These are phyloP conservation scores for Strigamia maritima DNA, from an alignment of 2,888 invertebrate genomes.

Conservation along the genomic window DNA sequence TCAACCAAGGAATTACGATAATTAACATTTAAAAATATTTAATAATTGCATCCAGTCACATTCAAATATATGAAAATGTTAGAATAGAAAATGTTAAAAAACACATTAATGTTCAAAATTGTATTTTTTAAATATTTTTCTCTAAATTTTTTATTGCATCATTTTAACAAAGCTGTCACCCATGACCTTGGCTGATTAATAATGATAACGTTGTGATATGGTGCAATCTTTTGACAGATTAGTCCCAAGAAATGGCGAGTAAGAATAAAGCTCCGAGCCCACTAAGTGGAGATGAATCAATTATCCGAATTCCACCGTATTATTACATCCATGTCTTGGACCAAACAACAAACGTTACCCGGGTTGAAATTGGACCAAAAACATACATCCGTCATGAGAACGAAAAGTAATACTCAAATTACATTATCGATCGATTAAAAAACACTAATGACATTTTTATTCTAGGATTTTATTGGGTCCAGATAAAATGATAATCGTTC, in stretches of 20 bases:
- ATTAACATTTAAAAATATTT: too few species aligned
- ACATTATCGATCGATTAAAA: not conserved
- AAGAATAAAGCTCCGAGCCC: not conserved
- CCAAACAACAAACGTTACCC: slow-evolving; percentile 56
- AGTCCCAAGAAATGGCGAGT: not conserved
- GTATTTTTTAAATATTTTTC: too few species aligned
- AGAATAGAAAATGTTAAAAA: too few species aligned
- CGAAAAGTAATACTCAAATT: slow-evolving; percentile 51
- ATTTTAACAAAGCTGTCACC: too few species aligned
- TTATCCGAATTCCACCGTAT: slow-evolving; percentile 54
- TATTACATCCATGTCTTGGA: slow-evolving; percentile 57
- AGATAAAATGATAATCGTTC: slow-evolving; percentile 55
- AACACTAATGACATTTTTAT: not conserved
- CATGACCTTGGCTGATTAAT: too few species aligned
- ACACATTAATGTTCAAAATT: too few species aligned
- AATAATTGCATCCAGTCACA: too few species aligned
- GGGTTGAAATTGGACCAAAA: slow-evolving; percentile 55
- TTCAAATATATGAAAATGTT: too few species aligned
- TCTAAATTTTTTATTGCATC: too few species aligned
- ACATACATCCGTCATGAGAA: slow-evolving; percentile 57
- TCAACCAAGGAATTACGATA: too few species aligned
- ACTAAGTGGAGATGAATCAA: slow-evolving; percentile 42
- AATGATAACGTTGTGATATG: not conserved
- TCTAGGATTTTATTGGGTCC: slow-evolving; percentile 54
- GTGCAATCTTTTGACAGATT: not conserved